A percentile compares a stretch with the other conserved stretches of the same genome.
Conservation (phyloP, 2,888 invertebrate genomes). For the Aspidiotus rigidus region DNA sequence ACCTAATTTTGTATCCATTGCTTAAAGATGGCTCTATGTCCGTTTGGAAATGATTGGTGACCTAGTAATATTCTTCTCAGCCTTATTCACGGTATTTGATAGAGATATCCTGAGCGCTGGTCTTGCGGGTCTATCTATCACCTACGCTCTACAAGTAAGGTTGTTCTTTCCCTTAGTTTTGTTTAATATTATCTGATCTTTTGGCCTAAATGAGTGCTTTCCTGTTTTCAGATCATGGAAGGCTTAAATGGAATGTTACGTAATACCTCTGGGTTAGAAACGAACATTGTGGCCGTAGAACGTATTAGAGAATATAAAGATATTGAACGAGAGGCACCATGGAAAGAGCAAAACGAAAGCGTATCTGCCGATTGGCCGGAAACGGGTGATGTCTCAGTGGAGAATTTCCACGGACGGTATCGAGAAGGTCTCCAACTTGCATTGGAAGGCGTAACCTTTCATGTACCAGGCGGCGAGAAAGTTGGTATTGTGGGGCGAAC, state of each 20-base stretch:
- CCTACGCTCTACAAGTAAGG: slow-evolving; percentile 70
- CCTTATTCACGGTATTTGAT: slow-evolving; percentile 80
- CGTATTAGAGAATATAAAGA: slow-evolving; percentile 93
- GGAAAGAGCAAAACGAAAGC: slow-evolving; percentile 40
- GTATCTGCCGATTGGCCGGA: slow-evolving; percentile 59
- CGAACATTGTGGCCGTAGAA: slow-evolving; percentile 94
- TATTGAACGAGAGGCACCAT: slow-evolving; percentile 52
- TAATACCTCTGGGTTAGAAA: slow-evolving; percentile 93
- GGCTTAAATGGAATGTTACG: slow-evolving; percentile 92
- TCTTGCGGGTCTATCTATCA: slow-evolving; percentile 77
- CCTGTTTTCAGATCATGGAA: slow-evolving; percentile 66
- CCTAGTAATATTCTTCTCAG: slow-evolving; percentile 86
- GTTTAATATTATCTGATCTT: slow-evolving; percentile 41
- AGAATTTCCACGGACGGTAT: slow-evolving; percentile 75
- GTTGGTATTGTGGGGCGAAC: slow-evolving; percentile 82
- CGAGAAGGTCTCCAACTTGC: slow-evolving; percentile 78
- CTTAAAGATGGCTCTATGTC: slow-evolving; percentile 78
- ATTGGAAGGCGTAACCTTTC: slow-evolving; percentile 66
- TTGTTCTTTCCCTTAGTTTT: slow-evolving; percentile 39
- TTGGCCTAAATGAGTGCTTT: neutral
- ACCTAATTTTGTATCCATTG: slow-evolving; percentile 1
- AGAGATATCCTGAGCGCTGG: slow-evolving; percentile 64
- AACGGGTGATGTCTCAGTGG: slow-evolving; percentile 68
- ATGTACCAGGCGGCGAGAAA: slow-evolving; percentile 74
- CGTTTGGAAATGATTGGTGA: slow-evolving; percentile 95